Evolutionary conservation across 2,113 vertebrate species (phyloP).

Genomic region (Hydropotes inermis): DNA sequence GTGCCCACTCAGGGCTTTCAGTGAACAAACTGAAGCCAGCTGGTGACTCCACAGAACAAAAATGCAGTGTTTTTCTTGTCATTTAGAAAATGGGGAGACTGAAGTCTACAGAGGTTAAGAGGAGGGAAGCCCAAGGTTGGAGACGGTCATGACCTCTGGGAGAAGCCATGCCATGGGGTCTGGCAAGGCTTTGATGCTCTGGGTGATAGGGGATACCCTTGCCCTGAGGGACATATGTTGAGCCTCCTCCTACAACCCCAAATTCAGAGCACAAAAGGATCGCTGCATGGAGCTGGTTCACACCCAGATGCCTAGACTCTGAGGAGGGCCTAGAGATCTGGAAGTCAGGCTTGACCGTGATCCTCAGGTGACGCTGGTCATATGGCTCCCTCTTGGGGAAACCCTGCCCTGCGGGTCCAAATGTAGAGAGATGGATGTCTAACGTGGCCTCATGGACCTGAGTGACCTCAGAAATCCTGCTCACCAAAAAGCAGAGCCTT

Average conservation of each 20-base stretch:
- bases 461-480: background rate
- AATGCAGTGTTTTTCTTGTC: background rate
- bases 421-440: background rate
- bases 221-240: background rate
- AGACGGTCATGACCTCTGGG: background rate
- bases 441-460: rapidly evolving
- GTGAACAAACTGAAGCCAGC: background rate
- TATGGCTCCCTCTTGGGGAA: background rate
- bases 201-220: background rate
- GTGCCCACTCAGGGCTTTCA: too few relatives aligned
- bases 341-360: background rate
- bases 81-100: background rate
- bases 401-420: rapidly evolving
- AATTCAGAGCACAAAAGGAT: background rate
- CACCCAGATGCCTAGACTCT: background rate
- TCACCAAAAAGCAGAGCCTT: background rate
- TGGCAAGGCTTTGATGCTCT: background rate
- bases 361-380: background rate
- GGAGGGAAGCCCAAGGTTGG: background rate
- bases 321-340: background rate
- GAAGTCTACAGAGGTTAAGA: background rate
- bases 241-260: background rate
- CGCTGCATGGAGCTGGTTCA: background rate
- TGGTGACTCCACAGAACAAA: background rate
- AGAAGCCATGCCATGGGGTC: rapidly evolving